phyloP scores from a whole-genome alignment of 2,888 invertebrate species.

The Hypselothyrea guttata region DNA sequence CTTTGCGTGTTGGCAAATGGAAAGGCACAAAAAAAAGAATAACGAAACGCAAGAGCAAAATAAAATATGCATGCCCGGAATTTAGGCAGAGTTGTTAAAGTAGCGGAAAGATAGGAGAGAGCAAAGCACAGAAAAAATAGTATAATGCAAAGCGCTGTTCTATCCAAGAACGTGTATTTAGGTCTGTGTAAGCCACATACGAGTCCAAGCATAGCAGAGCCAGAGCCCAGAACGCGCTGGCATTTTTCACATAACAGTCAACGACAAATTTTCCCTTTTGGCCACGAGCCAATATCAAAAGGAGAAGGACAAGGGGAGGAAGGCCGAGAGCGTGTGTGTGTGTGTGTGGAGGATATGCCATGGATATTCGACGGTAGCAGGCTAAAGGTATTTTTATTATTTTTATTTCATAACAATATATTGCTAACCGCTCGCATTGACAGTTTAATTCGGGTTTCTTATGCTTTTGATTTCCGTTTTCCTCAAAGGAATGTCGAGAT shows the following conservation, averaged over 20 bases:
- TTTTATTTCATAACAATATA: conserved; percentile 46
- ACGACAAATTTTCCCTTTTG: conserved; percentile 36
- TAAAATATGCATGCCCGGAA: conserved; percentile 62
- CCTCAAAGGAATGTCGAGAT: conserved; percentile 27
- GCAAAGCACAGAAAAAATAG: conserved; percentile 17
- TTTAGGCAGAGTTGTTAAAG: conserved; percentile 57
- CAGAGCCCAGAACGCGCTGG: conserved; percentile 31
- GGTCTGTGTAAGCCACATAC: conserved; percentile 22
- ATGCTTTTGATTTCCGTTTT: background rate
- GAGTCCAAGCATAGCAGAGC: conserved; percentile 16
- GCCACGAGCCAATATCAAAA: conserved; percentile 49
- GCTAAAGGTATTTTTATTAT: conserved; percentile 38
- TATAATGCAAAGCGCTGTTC: conserved; percentile 20
- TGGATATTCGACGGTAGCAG: conserved; percentile 10
- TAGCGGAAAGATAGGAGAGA: conserved; percentile 35
- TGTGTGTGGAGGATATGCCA: conserved; percentile 14
- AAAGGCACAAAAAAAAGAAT: conserved; percentile 18
- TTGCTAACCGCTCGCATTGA: conserved; percentile 38
- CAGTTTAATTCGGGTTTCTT: conserved; percentile 16
- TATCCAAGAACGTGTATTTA: conserved; percentile 5
- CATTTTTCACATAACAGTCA: conserved; percentile 44
- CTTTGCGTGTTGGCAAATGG: conserved; percentile 49
- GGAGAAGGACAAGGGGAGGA: background rate
- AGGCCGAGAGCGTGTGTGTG: background rate
- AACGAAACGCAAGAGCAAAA: conserved; percentile 53